Evolutionary conservation across 2,888 invertebrate genomes (phyloP).

Genomic region (Heliconius aoede): DNA sequence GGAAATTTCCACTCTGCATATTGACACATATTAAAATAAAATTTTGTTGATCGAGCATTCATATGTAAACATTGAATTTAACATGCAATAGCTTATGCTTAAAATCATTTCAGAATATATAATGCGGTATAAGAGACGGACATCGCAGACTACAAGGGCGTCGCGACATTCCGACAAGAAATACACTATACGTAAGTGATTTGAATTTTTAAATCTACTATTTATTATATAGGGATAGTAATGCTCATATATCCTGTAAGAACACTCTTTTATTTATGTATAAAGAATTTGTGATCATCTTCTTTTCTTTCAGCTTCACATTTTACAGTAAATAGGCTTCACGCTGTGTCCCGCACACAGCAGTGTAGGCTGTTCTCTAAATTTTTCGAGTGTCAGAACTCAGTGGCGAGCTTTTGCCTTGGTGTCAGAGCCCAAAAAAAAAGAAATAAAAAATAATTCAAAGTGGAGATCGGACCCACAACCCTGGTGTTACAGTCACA

Average conservation of each 20-base stretch:
- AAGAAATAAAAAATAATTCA: no score
- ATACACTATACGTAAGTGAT: conserved; percentile 73
- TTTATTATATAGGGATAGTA: not conserved
- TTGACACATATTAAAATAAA: not conserved
- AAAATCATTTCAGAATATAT: conserved; percentile 64
- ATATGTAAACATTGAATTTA: not conserved
- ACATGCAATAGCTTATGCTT: not conserved
- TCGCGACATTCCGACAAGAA: conserved; percentile 78
- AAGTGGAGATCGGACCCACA: no score
- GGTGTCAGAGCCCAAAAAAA: no score
- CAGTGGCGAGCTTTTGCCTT: no score
- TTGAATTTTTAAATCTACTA: conserved; percentile 6
- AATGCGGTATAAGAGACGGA: conserved; percentile 75
- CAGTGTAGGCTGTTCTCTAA: no score
- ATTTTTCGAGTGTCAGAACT: no score
- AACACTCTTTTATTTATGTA: no score
- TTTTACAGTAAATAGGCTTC: no score
- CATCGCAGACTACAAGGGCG: conserved; percentile 70
- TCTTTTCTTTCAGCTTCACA: not conserved
- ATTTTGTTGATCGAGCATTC: not conserved
- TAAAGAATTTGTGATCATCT: no score
- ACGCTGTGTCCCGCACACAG: no score
- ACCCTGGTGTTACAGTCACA: no score
- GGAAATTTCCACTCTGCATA: no score
- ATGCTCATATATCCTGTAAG: not conserved